A percentile compares a stretch with the other conserved stretches of the same genome.
These are phyloP conservation scores for Melolontha melolontha DNA, from an alignment of 2,888 invertebrate species.

Conservation along the genomic window DNA sequence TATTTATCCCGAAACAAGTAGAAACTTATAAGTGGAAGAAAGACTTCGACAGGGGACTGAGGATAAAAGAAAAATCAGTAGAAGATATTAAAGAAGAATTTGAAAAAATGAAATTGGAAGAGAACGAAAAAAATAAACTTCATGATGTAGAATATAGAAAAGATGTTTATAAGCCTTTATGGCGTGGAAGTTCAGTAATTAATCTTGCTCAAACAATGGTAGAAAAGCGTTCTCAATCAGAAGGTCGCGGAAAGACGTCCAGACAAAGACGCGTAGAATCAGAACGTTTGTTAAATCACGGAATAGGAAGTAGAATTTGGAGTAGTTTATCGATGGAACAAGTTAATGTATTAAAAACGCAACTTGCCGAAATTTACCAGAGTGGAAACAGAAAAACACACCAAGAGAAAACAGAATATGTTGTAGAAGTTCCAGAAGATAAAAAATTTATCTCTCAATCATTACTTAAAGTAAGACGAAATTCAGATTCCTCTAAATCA, in stretches of 20 bases:
- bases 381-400: constrained; percentile 52
- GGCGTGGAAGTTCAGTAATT: constrained; percentile 86
- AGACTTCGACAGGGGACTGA: constrained; percentile 79
- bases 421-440: constrained; percentile 71
- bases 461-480: constrained; percentile 64
- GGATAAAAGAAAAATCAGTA: constrained; percentile 87
- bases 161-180: constrained; percentile 83
- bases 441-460: constrained; percentile 49
- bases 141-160: constrained; percentile 67
- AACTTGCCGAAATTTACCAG: constrained; percentile 85
- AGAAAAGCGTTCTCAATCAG: constrained; percentile 68
- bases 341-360: constrained; percentile 82
- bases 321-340: constrained; percentile 88
- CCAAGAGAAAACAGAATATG: constrained; percentile 67
- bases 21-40: constrained; percentile 83
- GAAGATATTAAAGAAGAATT: constrained; percentile 86
- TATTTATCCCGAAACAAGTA: constrained; percentile 82
- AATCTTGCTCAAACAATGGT: constrained; percentile 82
- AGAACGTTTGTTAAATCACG: constrained; percentile 65
- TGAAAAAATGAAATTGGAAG: constrained; percentile 71
- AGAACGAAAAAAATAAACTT: constrained; percentile 64
- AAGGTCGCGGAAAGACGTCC: constrained; percentile 60
- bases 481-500: constrained; percentile 59
- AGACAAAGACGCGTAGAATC: constrained; percentile 55
- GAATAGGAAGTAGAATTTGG: constrained; percentile 82